Evolutionary conservation across 2,888 invertebrate species (phyloP), one percentile per base, ranked within the genome.

Genomic region (Lacanobia wlatinum): DNA sequence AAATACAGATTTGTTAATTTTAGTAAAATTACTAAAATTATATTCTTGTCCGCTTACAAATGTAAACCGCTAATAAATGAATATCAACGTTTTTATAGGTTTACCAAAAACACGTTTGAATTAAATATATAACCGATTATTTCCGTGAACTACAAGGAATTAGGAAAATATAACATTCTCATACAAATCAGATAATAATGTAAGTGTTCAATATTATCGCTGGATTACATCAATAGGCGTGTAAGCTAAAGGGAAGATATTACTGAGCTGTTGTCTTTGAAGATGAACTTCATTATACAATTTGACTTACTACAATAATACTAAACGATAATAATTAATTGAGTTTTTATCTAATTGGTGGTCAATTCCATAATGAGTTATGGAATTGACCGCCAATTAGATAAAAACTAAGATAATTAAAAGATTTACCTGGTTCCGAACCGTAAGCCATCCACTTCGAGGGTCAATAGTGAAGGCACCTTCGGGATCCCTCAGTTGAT

Each of bases 391-490:
- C 34, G 34, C 34, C 34, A 34, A 34, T 34, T 34, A 34, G 34
- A 34, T 34, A 0, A 34, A 34, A 34, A 4, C 2, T 6, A 34
- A 34, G 34, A 34, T 34, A 34, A 34, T 40, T 10, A 48, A 46
- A 56, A 61, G 28, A 2, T 68, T 76, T 86, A 95, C 96, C 92
- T 97, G 97, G 85, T 97, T 97, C 59, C 97, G 96, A 18, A 99
- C 98, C 18, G 98, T 98, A 23, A 99, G 96, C 98, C 98, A 98
- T 0, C 98, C 99, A 10, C 97, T 97, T 83, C 97, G 96, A 0
- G 98, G 96, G 75, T 98, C 98, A 64, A 98, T 97, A 8, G 97
- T 97, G 90, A 98, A 98, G 0, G 98, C 98, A 3, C 97, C 98
- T 23, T 97, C 97, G 0, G 97, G 97, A 86, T 98, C 98, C 52